These are phyloP conservation scores for Stenichneumon culpator DNA, from an alignment of 2,888 invertebrate genomes.

Conservation along the genomic window DNA sequence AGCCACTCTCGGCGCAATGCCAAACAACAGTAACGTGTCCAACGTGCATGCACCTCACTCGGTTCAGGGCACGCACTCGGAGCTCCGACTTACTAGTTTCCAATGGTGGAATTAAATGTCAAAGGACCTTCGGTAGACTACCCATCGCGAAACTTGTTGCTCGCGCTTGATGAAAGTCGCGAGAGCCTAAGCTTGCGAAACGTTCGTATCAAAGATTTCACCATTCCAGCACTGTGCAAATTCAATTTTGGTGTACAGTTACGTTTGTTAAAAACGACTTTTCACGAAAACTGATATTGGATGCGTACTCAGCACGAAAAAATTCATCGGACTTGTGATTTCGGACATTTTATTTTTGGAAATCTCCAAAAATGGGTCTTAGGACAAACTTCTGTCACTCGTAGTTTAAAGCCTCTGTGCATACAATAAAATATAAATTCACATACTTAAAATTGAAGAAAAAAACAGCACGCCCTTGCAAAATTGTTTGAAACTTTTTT, in stretches of 20 bases:
- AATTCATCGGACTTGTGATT: too few relatives aligned
- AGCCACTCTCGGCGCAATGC: conserved; percentile 62
- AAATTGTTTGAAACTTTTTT: not conserved
- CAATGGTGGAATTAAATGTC: conserved; percentile 68
- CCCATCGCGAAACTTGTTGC: conserved; percentile 65
- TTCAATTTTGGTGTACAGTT: too few relatives aligned
- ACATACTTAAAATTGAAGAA: not conserved
- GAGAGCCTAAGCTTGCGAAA: conserved; percentile 38
- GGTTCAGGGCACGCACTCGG: conserved; percentile 42
- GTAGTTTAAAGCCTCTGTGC: not conserved
- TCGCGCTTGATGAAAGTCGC: conserved; percentile 52
- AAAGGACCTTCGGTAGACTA: conserved; percentile 62
- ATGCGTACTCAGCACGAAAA: too few relatives aligned
- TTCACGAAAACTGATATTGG: too few relatives aligned
- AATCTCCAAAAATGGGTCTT: too few relatives aligned
- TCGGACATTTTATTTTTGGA: too few relatives aligned
- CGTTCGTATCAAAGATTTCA: conserved; percentile 50
- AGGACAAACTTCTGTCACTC: not conserved
- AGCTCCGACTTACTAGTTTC: conserved; percentile 64
- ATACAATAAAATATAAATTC: not conserved
- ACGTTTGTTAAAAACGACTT: too few relatives aligned
- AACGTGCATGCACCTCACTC: conserved; percentile 37
- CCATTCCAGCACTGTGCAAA: not conserved
- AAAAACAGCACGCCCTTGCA: not conserved
- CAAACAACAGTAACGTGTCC: conserved; percentile 58